Base-by-base conservation (phyloP, 2,888 invertebrate species). In the Drosophila mimetica region DNA sequence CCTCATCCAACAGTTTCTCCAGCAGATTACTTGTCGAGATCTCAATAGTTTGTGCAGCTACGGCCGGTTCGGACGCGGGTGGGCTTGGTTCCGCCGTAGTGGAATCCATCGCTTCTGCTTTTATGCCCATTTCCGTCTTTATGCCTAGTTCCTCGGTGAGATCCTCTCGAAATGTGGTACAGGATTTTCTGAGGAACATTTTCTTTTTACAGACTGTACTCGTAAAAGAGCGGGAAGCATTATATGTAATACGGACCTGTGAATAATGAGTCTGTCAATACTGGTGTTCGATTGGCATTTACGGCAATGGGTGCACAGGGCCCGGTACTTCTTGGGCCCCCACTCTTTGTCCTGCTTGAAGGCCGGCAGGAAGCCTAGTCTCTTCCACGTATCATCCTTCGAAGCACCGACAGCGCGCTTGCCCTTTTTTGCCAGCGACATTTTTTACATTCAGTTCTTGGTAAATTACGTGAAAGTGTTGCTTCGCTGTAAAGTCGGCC, bases 251-350 rank as follows among this genome's bases (percentile, higher is more conserved):
- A 34, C 16, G 4, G 22, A 70, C 70, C 70, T 70, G 34, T 70
- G 70, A 4, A 70, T 63, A 20, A 70, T 54, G 4, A 70, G 54
- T 8, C 70, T 20, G 28, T 72, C 70, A 2, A 70, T 71, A 37
- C 70, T 71, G n/a, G 70, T 70, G 28, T 70, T 70, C 9, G 72
- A 44, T 25, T 70, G 70, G 16, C 18, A 41, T 48, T 71, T 70
- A 8, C 63, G 16, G 25, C 70, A 70, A n/a, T 70, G 64, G 4
- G 50, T 37, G 36, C 70, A 70, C 7, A 54, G 34, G 0, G 70
- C 70, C 1, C 63, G 32, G 13, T 71, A 72, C 32, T 70, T 70
- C 22, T 63, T 71, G 4, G 42, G 13, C 4, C 28, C 30, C 2
- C 51, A 51, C 1, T 36, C 44, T 20, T 37, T 53, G 6, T 18